phyloP scores from a whole-genome alignment of 2,113 vertebrate species.

The Anthoscopus minutus region DNA sequence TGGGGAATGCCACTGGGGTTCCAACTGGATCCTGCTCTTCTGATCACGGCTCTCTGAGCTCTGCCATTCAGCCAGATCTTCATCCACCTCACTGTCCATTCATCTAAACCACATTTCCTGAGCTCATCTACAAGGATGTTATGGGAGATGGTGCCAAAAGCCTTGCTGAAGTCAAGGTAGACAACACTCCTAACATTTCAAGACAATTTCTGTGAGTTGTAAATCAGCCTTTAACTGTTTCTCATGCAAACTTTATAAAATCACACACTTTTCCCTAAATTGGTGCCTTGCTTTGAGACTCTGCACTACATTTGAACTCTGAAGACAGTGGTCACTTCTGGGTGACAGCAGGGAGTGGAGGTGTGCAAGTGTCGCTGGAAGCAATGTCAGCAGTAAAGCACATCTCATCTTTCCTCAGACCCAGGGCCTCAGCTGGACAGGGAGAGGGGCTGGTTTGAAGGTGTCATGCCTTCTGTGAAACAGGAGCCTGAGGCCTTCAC shows the following conservation, averaged over 20 bases:
- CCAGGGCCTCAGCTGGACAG: not conserved
- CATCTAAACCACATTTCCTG: not conserved
- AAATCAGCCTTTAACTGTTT: not conserved
- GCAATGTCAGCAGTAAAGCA: not conserved
- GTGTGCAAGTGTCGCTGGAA: not conserved
- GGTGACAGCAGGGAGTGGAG: not conserved
- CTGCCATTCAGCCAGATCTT: not conserved
- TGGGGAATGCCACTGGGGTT: accelerated
- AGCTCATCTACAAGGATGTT: not conserved
- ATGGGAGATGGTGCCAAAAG: not conserved
- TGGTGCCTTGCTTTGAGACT: not conserved
- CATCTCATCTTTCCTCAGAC: not conserved
- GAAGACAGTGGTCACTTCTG: not conserved
- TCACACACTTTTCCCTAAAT: not conserved
- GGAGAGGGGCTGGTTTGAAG: not conserved
- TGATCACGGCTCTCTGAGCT: not conserved
- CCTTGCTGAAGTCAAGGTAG: accelerated
- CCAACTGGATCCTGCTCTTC: not conserved
- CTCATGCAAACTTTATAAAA: not conserved
- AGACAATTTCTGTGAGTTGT: not conserved
- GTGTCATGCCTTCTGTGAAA: not conserved
- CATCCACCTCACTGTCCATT: not conserved
- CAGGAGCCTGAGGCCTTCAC: not conserved
- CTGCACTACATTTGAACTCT: not conserved
- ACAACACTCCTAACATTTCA: not conserved